phyloP scores from a whole-genome alignment of 2,888 invertebrate genomes.

The Cantharis flavilabris region DNA sequence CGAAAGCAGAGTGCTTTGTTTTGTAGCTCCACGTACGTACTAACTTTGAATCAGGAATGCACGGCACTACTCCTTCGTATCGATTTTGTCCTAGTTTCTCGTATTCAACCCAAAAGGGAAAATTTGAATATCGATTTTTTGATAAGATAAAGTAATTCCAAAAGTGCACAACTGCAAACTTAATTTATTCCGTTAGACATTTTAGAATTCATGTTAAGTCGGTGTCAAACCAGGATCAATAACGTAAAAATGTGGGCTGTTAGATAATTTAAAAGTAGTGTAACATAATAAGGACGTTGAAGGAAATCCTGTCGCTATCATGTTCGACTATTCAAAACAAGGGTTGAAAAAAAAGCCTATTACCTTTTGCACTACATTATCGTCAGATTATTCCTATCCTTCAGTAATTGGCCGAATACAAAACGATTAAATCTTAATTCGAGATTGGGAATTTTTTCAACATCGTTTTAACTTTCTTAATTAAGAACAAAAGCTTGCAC shows the following conservation, averaged over 20 bases:
- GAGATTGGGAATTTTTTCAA: neutral
- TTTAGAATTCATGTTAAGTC: neutral
- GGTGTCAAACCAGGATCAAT: neutral
- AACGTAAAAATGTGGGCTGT: neutral
- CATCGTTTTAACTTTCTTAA: neutral
- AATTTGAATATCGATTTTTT: neutral
- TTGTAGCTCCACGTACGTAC: neutral
- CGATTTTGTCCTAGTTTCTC: neutral
- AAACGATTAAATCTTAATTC: neutral
- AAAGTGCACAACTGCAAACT: neutral
- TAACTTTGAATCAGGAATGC: neutral
- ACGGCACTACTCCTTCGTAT: neutral
- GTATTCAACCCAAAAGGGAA: neutral
- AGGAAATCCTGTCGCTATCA: neutral
- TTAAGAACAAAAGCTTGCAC: neutral
- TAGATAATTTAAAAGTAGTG: neutral
- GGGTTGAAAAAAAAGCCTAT: neutral
- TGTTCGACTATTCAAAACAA: neutral
- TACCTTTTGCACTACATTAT: neutral
- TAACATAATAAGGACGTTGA: neutral
- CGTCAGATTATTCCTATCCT: neutral
- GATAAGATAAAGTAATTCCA: neutral
- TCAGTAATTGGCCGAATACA: neutral
- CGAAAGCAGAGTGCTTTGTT: neutral
- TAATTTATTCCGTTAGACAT: neutral